Base-by-base conservation (phyloP, 2,888 invertebrate species). In the Pammene aurita region DNA sequence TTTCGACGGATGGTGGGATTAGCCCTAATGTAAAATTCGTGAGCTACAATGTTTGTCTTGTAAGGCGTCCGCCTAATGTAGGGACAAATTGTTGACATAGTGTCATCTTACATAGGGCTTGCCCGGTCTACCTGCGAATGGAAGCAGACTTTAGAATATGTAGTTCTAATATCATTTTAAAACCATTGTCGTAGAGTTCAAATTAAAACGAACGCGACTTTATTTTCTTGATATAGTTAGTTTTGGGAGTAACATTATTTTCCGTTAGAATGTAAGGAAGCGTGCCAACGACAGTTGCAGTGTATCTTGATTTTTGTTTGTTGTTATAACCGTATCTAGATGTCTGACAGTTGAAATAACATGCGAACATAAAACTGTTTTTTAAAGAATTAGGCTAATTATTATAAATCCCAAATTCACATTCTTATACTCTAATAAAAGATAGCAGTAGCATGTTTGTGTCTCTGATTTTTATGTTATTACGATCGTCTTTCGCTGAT, bases 81-180 rank as follows among this genome's bases (percentile, higher is more conserved):
- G 84, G 85, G 84, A 90, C 90, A 90, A 90, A 89, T 90, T 92
- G 91, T 90, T 91, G 87, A 89, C 88, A 82, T 80, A 86, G 90
- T 89, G 85, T 91, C 91, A 85, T 87, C 85, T 92, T 92, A 90
- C 91, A 87, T 84, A 82, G 86, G 85, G 86, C 70, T 67, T 54
- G 69, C 82, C 86, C 84, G 81, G 80, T 78, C 72, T 88, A 88
- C 88, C 88, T 90, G 87, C 81, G 75, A 84, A 84, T 79, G 78
- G 76, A 83, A 82, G 78, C 82, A 84, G 73, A 72, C 72, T 72
- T 71, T 74, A 67, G 79, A 80, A 78, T 76, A 66, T 70, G 41
- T 7, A 18, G 16, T 41, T 60, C 67, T 42, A 85, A 72, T 81
- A 78, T 78, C 55, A 71, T 77, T 81, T 76, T 71, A 84, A 78